phyloP scores from a whole-genome alignment of 2,888 invertebrate genomes.

The Psylliodes chrysocephalus region DNA sequence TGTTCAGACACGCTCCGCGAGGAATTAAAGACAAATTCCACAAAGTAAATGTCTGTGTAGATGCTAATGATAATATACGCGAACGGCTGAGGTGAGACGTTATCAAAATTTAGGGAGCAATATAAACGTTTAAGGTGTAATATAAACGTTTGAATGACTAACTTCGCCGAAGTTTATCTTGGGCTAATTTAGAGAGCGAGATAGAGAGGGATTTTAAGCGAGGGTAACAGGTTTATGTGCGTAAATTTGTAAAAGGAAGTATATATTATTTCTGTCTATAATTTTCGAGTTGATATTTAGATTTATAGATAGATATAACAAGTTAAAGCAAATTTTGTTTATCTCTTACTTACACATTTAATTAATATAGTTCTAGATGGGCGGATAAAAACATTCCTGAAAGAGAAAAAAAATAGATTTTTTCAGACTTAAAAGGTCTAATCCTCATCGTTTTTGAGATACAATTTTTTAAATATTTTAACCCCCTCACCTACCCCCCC shows the following conservation, averaged over 20 bases:
- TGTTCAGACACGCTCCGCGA: background rate
- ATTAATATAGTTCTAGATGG: too few relatives aligned
- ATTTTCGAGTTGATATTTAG: too few relatives aligned
- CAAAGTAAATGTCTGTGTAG: constrained; percentile 26
- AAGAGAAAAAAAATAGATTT: too few relatives aligned
- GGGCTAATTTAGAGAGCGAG: constrained; percentile 46
- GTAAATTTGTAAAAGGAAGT: background rate
- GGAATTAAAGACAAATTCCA: background rate
- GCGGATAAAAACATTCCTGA: too few relatives aligned
- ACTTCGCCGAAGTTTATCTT: constrained; percentile 45
- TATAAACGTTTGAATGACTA: constrained; percentile 34
- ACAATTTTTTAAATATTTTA: too few relatives aligned
- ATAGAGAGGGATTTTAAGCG: constrained; percentile 26
- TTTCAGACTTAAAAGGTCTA: too few relatives aligned
- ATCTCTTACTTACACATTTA: too few relatives aligned
- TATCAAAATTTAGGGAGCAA: constrained; percentile 50
- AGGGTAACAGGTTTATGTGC: constrained; percentile 35
- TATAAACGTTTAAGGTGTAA: constrained; percentile 46
- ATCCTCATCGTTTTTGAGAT: too few relatives aligned
- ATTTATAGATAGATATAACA: too few relatives aligned
- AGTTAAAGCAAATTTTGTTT: too few relatives aligned
- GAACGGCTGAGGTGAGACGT: constrained; percentile 50
- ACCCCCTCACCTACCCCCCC: too few relatives aligned
- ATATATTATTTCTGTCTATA: too few relatives aligned
- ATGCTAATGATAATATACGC: constrained; percentile 50